Evolutionary conservation across 2,113 vertebrate genomes (phyloP).

Genomic region (Ciconia stormi): DNA sequence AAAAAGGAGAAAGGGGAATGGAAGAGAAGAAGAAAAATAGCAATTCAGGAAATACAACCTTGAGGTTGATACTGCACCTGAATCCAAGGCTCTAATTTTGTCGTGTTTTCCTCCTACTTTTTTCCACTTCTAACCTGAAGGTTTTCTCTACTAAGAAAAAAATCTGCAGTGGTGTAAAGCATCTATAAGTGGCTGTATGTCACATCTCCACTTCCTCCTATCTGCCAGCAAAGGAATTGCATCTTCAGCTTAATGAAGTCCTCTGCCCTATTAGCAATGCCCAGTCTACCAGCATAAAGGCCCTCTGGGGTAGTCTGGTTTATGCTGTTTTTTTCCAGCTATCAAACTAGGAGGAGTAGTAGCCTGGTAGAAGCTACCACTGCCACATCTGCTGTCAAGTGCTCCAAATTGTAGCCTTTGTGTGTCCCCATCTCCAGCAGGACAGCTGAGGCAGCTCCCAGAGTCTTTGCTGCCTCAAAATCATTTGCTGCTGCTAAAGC

Average conservation of each 20-base stretch:
- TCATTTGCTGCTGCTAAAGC: neutral
- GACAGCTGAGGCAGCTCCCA: neutral
- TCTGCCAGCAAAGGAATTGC: neutral
- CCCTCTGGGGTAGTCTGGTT: neutral
- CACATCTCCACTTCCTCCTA: neutral
- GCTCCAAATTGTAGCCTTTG: neutral
- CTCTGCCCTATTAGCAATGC: neutral
- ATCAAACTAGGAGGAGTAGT: neutral
- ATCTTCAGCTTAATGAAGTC: neutral
- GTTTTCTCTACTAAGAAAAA: neutral
- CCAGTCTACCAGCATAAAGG: neutral
- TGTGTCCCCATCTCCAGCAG: neutral
- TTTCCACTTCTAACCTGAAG: neutral
- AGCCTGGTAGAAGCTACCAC: neutral
- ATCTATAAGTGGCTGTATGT: neutral
- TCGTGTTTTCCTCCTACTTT: neutral
- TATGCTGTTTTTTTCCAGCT: neutral
- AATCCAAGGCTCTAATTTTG: neutral
- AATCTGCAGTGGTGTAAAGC: neutral
- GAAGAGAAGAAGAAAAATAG: neutral
- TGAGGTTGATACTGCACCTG: neutral
- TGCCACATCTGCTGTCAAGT: neutral
- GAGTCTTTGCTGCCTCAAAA: neutral
- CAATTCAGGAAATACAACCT: neutral
- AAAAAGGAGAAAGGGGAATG: neutral